These are phyloP conservation scores for Vanacampus margaritifer DNA, from an alignment of 2,113 vertebrate genomes.

Conservation along the genomic window DNA sequence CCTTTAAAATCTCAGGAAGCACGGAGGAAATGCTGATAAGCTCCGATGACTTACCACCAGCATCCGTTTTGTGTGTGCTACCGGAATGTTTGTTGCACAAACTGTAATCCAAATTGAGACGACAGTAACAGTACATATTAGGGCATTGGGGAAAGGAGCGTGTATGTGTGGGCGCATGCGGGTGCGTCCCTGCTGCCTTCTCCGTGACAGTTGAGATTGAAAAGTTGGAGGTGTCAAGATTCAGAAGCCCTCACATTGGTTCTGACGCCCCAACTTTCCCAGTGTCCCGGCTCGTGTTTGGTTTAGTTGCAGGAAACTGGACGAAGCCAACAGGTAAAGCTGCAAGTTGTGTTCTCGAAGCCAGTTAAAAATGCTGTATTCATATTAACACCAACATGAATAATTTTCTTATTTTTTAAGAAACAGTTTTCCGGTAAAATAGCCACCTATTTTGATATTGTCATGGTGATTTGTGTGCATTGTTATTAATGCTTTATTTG, in stretches of 20 bases:
- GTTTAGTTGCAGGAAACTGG: background rate
- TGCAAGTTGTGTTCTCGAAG: background rate
- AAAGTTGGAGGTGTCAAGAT: slow-evolving; percentile 27
- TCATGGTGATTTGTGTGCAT: background rate
- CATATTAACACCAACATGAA: accelerated
- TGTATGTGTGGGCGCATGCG: background rate
- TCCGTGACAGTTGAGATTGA: slow-evolving; percentile 15
- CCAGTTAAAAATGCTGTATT: background rate
- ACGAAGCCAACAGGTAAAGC: slow-evolving; percentile 33
- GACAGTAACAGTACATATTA: background rate
- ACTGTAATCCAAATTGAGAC: background rate
- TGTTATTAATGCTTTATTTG: background rate
- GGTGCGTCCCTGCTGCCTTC: slow-evolving; percentile 7
- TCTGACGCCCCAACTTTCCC: background rate
- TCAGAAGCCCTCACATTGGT: background rate
- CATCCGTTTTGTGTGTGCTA: background rate
- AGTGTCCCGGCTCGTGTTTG: background rate
- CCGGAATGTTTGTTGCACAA: background rate
- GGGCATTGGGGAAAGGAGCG: background rate
- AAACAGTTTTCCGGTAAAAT: background rate
- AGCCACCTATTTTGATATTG: background rate
- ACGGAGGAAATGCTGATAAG: background rate
- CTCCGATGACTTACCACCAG: background rate
- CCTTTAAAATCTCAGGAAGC: background rate
- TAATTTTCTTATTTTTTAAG: background rate